These are phyloP conservation scores for Poecilia wingei DNA, from an alignment of 2,797 vertebrate species.

Conservation along the genomic window DNA sequence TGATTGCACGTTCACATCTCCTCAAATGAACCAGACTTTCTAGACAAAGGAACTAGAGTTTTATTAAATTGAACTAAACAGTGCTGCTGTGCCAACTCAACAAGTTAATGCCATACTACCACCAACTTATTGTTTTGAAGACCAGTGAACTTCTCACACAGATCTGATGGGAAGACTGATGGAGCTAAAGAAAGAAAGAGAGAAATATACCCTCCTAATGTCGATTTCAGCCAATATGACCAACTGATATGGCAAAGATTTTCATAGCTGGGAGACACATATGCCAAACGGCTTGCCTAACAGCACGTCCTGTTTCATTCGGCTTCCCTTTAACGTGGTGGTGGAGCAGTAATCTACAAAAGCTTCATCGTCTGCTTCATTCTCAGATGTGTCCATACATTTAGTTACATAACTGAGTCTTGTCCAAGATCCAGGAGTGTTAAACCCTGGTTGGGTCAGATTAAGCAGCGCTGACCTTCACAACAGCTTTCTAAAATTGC, in stretches of 20 bases:
- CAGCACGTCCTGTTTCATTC: background rate
- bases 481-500: background rate
- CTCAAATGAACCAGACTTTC: too few relatives aligned
- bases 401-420: background rate
- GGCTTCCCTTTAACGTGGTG: background rate
- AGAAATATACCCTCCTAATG: background rate
- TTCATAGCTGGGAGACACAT: background rate
- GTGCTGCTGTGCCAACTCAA: too few relatives aligned
- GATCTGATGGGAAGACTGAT: background rate
- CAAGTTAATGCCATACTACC: too few relatives aligned
- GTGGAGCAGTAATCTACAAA: background rate
- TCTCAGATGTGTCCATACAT: background rate
- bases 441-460: background rate
- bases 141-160: background rate
- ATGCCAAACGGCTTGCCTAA: background rate
- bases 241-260: background rate
- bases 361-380: background rate
- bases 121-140: background rate
- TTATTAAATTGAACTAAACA: too few relatives aligned
- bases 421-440: background rate
- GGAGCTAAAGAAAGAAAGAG: background rate
- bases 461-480: background rate
- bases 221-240: background rate
- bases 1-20: too few relatives aligned
- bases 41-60: too few relatives aligned